Conservation (phyloP, 1,140 invertebrate species). For the Argopecten irradians region DNA sequence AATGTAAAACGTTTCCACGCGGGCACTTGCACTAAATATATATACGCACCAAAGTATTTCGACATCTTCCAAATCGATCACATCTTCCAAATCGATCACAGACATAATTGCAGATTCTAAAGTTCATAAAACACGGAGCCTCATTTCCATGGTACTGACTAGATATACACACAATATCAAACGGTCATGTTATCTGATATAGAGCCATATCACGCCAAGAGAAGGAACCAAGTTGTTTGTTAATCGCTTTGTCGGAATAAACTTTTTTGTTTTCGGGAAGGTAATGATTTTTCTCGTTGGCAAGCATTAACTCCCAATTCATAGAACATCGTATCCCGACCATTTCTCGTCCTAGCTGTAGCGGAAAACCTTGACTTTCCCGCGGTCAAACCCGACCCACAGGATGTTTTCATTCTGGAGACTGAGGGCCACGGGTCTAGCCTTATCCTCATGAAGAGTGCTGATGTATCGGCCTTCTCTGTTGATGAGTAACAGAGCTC, state of each 20-base stretch:
- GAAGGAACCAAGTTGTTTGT: no score
- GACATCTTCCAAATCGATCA: no score
- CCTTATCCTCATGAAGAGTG: background rate
- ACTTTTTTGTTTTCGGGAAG: background rate
- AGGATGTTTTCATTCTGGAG: conserved; percentile 13
- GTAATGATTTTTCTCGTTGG: background rate
- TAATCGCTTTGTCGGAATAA: no score
- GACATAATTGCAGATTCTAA: background rate
- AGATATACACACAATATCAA: background rate
- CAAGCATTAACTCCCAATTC: background rate
- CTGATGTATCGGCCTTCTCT: background rate
- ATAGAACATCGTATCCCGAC: background rate
- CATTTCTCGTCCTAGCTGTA: background rate
- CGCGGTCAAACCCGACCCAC: background rate
- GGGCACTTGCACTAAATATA: no score
- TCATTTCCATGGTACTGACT: background rate
- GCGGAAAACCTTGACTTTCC: background rate
- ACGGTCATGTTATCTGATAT: no score
- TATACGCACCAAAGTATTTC: no score
- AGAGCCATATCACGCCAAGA: background rate
- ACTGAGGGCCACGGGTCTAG: background rate
- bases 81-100: no score
- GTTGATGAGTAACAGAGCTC: background rate
- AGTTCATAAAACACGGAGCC: background rate
- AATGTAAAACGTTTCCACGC: no score